Evolutionary conservation across 2,888 invertebrate genomes (phyloP).

Genomic region (Erpobdella octoculata): DNA sequence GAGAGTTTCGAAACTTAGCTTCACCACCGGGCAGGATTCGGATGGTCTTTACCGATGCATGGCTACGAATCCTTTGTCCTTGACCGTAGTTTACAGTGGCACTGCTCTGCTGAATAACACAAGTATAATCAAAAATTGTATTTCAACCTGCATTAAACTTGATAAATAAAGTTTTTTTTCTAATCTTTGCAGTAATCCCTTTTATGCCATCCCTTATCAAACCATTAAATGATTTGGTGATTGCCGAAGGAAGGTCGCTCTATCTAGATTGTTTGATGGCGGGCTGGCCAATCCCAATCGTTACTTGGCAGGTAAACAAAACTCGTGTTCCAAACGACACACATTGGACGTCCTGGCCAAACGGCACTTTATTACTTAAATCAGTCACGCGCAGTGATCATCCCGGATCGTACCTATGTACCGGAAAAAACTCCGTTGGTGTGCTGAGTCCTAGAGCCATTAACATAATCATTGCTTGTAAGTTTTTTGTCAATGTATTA

Average conservation of each 20-base stretch:
- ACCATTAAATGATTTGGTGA: conserved; percentile 37
- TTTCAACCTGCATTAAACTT: background rate
- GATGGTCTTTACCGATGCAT: conserved; percentile 42
- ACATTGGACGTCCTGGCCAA: conserved; percentile 35
- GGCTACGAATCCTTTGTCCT: conserved; percentile 40
- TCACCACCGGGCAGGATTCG: conserved; percentile 27
- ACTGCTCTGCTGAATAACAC: conserved; percentile 39
- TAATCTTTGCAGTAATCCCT: conserved; percentile 9
- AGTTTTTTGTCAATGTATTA: conserved; percentile 30
- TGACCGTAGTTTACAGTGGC: conserved; percentile 39
- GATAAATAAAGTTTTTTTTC: too few species aligned
- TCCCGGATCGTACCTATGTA: conserved; percentile 42
- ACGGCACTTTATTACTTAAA: conserved; percentile 41
- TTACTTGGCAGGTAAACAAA: conserved; percentile 41
- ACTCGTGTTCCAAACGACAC: conserved; percentile 34
- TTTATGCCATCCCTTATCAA: conserved; percentile 26
- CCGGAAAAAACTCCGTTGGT: conserved; percentile 41
- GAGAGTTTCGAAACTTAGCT: conserved; percentile 39
- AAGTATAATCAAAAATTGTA: conserved; percentile 36
- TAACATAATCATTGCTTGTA: conserved; percentile 42
- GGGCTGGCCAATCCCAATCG: conserved; percentile 41
- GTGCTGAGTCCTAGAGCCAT: conserved; percentile 37
- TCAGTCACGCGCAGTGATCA: conserved; percentile 34
- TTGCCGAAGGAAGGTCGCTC: conserved; percentile 38
- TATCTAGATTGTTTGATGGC: conserved; percentile 40